Base-by-base conservation (phyloP, 2,113 vertebrate genomes). In the Blennius ocellaris region DNA sequence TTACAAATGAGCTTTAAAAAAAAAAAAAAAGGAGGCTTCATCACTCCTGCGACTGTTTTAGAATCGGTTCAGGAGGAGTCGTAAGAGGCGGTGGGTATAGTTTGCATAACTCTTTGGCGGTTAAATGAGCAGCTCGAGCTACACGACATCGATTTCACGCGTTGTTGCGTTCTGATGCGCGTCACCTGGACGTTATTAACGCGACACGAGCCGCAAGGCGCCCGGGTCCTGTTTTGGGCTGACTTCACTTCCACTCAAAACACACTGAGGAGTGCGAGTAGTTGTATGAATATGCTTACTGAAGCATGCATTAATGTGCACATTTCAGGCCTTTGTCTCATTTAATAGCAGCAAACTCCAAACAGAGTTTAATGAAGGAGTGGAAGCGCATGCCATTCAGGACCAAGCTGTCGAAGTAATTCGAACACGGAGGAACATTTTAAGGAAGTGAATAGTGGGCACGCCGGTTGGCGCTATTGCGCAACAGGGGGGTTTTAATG, bases 1-100 rank as follows among this genome's bases (percentile, higher is more conserved):
- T 52, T 36, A 12, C 53, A 74, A 67, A 57, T 71, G 39, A 55
- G 66, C 50, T n/a, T 57, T n/a, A n/a, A n/a, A n/a, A n/a, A n/a
- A n/a, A n/a, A n/a, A n/a, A 11, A 38, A 21, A 8, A 14, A 16
- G 43, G 36, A 61, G 65, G 21, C 21, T 4, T 30, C 21, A 30
- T 30, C 21, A 30, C 21, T 30, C 21, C 21, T 30, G 21, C 21
- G 21, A 30, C 21, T 4, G 21, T 30, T 21, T 47, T 45, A 0
- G 12, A 48, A 63, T 38, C 6, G 6, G 11, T 54, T 17, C 50
- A 64, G 36, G 41, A 37, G 21, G 21, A 41, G 61, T 21, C 30
- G 30, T 11, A 11, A 8, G 43, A 38, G 44, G 8, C 43, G 11
- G 1, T 43, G 5, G 10, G n/a, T 53, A 8, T 37, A 5, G 11